Conservation (phyloP, 2,113 vertebrate genomes). For the Rhegmatorhina hoffmannsi region DNA sequence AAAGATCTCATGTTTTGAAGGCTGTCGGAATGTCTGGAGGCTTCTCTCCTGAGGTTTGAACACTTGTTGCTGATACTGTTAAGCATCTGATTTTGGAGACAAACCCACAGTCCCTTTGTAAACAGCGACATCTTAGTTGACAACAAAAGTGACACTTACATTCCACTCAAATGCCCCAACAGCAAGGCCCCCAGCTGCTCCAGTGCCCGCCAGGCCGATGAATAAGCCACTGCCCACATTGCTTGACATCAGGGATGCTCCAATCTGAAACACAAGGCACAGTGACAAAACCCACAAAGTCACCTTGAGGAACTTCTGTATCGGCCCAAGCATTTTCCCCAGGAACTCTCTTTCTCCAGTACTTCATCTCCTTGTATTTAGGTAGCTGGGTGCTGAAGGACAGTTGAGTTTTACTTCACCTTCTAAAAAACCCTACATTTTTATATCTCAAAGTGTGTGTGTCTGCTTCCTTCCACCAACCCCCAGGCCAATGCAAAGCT, state of each 20-base stretch:
- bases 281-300: neutral
- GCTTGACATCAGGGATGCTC: constrained; percentile 95
- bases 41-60: neutral
- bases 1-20: neutral
- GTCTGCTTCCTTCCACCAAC: neutral
- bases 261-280: constrained; percentile 80
- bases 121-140: neutral
- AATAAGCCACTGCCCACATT: constrained; percentile 94
- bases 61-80: neutral
- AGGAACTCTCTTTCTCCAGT: fast-evolving
- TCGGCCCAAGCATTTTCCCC: neutral
- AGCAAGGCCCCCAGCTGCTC: constrained; percentile 90
- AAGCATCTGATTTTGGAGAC: neutral
- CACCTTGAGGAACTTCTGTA: neutral
- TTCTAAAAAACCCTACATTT: neutral
- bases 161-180: constrained; percentile 96
- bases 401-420: neutral
- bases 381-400: fast-evolving
- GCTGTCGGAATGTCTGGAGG: neutral
- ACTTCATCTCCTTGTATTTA: neutral
- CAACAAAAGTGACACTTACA: constrained; percentile 66
- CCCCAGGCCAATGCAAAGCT: neutral
- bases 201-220: constrained; percentile 90
- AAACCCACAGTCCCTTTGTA: neutral
- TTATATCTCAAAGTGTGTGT: neutral